Evolutionary conservation across 2,888 invertebrate genomes (phyloP).

Genomic region (Apodemia mormo): DNA sequence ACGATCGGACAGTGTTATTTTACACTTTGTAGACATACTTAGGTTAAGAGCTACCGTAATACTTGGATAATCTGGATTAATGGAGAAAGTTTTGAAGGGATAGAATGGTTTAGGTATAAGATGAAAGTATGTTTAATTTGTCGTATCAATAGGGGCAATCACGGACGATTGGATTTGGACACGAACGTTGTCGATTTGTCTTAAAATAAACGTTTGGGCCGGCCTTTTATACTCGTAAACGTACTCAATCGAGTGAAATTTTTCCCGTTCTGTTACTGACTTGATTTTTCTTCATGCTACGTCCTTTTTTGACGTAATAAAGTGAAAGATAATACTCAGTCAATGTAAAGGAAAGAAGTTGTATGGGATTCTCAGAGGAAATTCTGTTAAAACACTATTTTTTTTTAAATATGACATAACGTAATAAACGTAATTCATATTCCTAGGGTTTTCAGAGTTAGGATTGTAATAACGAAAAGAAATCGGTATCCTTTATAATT

Average conservation of each 20-base stretch:
- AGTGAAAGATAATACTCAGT: background rate
- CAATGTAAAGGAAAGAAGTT: background rate
- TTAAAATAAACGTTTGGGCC: constrained; percentile 1
- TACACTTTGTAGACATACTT: no score
- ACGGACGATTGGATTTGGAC: constrained; percentile 15
- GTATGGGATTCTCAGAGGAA: no score
- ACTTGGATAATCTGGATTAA: background rate
- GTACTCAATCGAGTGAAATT: constrained; percentile 6
- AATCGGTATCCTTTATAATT: no score
- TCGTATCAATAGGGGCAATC: constrained; percentile 11
- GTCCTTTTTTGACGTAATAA: background rate
- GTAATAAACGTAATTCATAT: no score
- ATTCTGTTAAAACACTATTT: no score
- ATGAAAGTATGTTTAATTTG: constrained; percentile 15
- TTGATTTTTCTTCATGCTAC: background rate
- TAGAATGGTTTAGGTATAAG: constrained; percentile 1
- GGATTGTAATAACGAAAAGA: no score
- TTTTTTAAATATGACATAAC: no score
- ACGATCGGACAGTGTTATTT: no score
- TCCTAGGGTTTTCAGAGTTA: no score
- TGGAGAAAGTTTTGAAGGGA: background rate
- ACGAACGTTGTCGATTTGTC: constrained; percentile 6
- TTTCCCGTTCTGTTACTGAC: background rate
- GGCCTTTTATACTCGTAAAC: constrained; percentile 13
- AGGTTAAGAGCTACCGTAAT: no score